Percentiles rank a stretch among this genome's conserved stretches.
Conservation (phyloP, 2,113 vertebrate genomes). For the Bufo bufo region DNA sequence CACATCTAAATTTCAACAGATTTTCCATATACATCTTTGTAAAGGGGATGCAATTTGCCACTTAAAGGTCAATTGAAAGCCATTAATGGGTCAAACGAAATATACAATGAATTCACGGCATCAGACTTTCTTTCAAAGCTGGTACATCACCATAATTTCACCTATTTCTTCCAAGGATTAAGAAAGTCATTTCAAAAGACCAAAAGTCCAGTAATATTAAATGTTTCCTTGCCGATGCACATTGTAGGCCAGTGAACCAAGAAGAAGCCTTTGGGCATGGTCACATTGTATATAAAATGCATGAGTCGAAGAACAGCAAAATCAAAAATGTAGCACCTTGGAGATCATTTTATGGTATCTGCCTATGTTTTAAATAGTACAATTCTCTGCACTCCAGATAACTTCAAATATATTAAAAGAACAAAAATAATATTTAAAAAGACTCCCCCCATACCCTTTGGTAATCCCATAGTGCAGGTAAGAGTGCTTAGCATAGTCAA, state of each 20-base stretch:
- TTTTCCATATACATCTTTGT: background rate
- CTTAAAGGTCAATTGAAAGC: background rate
- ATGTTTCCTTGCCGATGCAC: slow-evolving; percentile 63
- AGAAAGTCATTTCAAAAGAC: slow-evolving; percentile 17
- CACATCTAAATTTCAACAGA: background rate
- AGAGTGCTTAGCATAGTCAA: slow-evolving; percentile 66
- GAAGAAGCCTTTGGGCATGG: slow-evolving; percentile 75
- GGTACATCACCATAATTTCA: background rate
- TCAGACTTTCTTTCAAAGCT: background rate
- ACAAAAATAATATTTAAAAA: slow-evolving; percentile 23
- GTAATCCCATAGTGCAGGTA: slow-evolving; percentile 65
- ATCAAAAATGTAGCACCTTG: slow-evolving; percentile 79
- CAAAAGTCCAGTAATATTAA: slow-evolving; percentile 60
- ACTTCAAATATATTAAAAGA: slow-evolving; percentile 66
- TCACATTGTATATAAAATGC: slow-evolving; percentile 78
- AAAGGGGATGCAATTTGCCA: background rate
- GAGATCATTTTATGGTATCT: slow-evolving; percentile 70
- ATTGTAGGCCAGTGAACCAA: slow-evolving; percentile 64
- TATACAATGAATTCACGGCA: background rate
- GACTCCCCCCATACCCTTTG: slow-evolving; percentile 10
- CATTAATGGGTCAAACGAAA: background rate
- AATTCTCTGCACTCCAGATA: slow-evolving; percentile 68
- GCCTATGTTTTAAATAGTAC: slow-evolving; percentile 68
- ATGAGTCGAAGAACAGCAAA: slow-evolving; percentile 71
- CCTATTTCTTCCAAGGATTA: background rate